These are phyloP conservation scores for Upupa epops DNA, from an alignment of 2,113 vertebrate species.

Conservation along the genomic window DNA sequence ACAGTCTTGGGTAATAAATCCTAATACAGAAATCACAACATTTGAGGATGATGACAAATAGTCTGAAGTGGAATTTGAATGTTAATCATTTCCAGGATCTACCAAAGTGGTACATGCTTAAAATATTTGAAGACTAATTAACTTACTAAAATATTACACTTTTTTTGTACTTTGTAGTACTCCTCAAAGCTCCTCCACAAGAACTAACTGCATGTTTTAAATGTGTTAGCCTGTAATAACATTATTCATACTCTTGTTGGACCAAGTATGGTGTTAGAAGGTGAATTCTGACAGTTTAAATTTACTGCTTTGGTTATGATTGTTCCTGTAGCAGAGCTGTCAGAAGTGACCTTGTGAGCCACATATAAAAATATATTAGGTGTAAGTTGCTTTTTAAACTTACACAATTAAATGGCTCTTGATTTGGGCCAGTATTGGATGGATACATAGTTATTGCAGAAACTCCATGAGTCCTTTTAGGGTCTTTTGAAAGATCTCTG, in stretches of 20 bases:
- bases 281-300: not conserved
- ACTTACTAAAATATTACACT: not conserved
- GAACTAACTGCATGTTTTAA: not conserved
- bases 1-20: not conserved
- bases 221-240: not conserved
- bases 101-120: not conserved
- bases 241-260: not conserved
- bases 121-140: not conserved
- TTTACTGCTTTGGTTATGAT: not conserved
- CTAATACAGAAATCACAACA: not conserved
- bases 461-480: too few species aligned
- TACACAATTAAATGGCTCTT: too few species aligned
- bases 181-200: not conserved
- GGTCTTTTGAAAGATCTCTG: too few species aligned
- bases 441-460: too few species aligned
- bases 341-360: not conserved
- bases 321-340: not conserved
- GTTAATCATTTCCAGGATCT: not conserved
- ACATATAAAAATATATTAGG: too few species aligned
- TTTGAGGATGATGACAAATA: not conserved
- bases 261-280: not conserved
- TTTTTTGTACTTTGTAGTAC: not conserved
- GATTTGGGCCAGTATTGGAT: too few species aligned
- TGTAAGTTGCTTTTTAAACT: too few species aligned
- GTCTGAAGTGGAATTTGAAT: not conserved